A percentile compares a stretch with the other conserved stretches of the same genome.
Evolutionary conservation across 2,797 vertebrate genomes (phyloP).

Genomic region (Alosa sapidissima): DNA sequence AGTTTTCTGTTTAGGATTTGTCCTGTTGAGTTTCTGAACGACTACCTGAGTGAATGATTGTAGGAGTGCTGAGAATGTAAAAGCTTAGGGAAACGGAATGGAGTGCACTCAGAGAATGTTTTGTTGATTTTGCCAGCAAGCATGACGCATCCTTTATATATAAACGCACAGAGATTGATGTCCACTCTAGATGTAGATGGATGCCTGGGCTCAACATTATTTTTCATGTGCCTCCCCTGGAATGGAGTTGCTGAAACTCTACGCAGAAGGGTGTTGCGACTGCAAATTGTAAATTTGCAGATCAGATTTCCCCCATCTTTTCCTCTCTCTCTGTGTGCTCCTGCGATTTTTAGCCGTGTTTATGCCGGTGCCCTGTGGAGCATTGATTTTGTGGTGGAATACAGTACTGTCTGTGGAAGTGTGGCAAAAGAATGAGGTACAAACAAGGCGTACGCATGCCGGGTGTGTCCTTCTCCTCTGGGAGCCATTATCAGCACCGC

Average conservation of each 20-base stretch:
- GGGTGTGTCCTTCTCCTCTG: conserved; percentile 63
- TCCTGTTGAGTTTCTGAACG: not conserved
- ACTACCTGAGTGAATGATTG: not conserved
- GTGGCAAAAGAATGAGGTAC: conserved; percentile 62
- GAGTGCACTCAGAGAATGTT: conserved; percentile 3
- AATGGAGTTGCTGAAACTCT: not conserved
- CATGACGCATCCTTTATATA: not conserved
- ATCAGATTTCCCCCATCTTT: not conserved
- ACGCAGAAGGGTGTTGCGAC: not conserved
- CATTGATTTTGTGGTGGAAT: conserved; percentile 21
- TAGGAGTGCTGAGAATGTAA: not conserved
- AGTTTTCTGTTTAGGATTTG: not conserved
- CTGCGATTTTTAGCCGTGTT: conserved; percentile 19
- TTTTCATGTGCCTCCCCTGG: not conserved
- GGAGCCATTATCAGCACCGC: conserved; percentile 78
- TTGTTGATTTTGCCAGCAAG: conserved; percentile 12
- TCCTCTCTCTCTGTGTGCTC: not conserved
- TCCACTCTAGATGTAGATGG: not conserved
- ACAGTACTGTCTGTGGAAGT: conserved; percentile 46
- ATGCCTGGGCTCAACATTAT: not conserved
- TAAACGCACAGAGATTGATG: conserved; percentile 6
- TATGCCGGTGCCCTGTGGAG: conserved; percentile 35
- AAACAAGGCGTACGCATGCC: conserved; percentile 60
- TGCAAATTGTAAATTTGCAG: not conserved
- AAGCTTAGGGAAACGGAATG: not conserved